Evolutionary conservation across 2,888 invertebrate species (phyloP), one percentile per base, ranked within the genome.

Genomic region (Latrodectus hesperus): DNA sequence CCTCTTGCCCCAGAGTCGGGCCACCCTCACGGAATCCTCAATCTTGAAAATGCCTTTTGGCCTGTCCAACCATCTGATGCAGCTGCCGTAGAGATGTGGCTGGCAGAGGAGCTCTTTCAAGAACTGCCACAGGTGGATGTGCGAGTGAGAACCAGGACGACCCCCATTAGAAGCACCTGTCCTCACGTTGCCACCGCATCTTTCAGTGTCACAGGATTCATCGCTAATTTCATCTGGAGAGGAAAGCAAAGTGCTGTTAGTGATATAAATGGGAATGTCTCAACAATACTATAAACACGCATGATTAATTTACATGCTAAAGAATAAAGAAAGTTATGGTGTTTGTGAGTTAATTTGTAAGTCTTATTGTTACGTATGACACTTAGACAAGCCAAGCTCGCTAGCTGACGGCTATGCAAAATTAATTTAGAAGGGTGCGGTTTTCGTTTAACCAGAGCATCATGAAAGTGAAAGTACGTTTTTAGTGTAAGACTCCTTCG

Each of bases 71-170:
- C 99, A 99, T 92, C 98, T 95, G 92, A 99, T 99, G 92, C 98
- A 99, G 8, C 96, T 96, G 14, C 97, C 97, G 92, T 98, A 97
- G 55, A 95, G 93, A 90, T 97, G 96, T 0, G 98, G 97, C 77
- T 97, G 95, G 26, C 96, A 95, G 1, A 99, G 94, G 17, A 99
- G 94, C 92, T 99, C 99, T 92, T 98, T 98, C 80, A 99, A 94
- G 93, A 99, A 99, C 93, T 99, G 99, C 99, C 99, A 99, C 73
- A 99, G 94, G 92, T 99, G 99, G 91, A 99, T 99, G 93, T 98
- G 98, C 0, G 97, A 96, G 52, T 90, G 90, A 11, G 90, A 90
- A 26, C 90, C 90, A 11, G 86, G 87, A 17, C 85, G 83, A 22
- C 89, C 89, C 9, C 22, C 65, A 26, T 72, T 68, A 11, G 85